phyloP scores from a whole-genome alignment of 2,888 invertebrate genomes.

The Pyrocoelia pectoralis region DNA sequence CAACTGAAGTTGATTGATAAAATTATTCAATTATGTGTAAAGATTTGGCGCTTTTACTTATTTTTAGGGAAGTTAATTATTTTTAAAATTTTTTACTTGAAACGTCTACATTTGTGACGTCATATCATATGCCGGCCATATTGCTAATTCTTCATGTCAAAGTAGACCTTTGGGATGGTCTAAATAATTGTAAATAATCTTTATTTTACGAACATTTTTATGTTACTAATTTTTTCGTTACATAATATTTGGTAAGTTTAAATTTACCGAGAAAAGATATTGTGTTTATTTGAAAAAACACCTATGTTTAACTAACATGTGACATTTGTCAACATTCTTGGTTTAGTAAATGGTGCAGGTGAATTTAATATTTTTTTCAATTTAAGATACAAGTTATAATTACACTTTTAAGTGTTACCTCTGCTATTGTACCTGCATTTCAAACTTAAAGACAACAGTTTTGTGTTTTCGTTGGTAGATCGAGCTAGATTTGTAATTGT shows the following conservation, averaged over 20 bases:
- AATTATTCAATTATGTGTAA: background rate
- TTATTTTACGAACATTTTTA: conserved; percentile 44
- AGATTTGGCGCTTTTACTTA: background rate
- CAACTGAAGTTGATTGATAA: background rate
- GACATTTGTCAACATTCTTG: conserved; percentile 49
- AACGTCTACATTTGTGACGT: conserved; percentile 38
- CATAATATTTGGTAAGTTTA: conserved; percentile 32
- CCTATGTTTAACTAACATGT: conserved; percentile 28
- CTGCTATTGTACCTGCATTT: background rate
- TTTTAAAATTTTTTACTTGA: conserved; percentile 21
- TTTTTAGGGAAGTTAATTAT: conserved; percentile 5
- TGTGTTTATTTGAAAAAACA: conserved; percentile 10
- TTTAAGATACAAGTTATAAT: background rate
- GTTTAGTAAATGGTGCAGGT: conserved; percentile 48
- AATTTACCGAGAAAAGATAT: conserved; percentile 17
- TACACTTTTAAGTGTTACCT: background rate
- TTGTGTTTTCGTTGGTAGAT: conserved; percentile 43
- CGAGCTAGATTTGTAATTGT: conserved; percentile 46
- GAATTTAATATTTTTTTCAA: conserved; percentile 37
- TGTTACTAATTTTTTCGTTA: conserved; percentile 37
- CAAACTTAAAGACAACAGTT: conserved; percentile 1
- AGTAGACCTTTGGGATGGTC: conserved; percentile 49
- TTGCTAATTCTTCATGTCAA: conserved; percentile 51
- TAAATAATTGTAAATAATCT: conserved; percentile 44
- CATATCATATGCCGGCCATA: conserved; percentile 52